Conservation (phyloP, 2,797 vertebrate species). For the Poecilia picta region DNA sequence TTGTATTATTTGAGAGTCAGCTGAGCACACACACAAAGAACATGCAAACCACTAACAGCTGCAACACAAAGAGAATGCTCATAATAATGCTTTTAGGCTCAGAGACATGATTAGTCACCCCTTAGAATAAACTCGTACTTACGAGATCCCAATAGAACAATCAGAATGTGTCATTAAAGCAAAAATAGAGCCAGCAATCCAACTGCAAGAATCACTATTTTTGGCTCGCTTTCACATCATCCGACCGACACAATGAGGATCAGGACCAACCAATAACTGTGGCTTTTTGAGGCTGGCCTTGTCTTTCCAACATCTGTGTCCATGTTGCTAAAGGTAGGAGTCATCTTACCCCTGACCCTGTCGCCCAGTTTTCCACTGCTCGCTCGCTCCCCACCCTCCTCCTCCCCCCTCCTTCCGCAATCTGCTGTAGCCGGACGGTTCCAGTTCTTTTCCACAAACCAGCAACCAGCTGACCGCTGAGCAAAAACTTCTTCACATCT, state of each 20-base stretch:
- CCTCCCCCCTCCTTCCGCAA: neutral
- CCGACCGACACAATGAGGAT: conserved; percentile 36
- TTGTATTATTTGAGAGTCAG: conserved; percentile 5
- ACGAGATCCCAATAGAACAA: conserved; percentile 55
- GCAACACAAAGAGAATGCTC: conserved; percentile 29
- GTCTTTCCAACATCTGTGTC: conserved; percentile 46
- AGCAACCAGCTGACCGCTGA: conserved; percentile 35
- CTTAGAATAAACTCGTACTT: conserved; percentile 63
- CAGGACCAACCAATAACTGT: conserved; percentile 45
- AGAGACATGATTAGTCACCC: conserved; percentile 62
- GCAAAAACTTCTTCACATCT: neutral
- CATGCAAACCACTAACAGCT: conserved; percentile 42
- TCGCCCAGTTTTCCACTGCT: conserved; percentile 35
- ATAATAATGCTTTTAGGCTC: conserved; percentile 41
- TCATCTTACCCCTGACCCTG: conserved; percentile 64
- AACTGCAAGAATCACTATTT: conserved; percentile 10
- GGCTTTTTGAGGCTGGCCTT: conserved; percentile 39
- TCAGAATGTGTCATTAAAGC: conserved; percentile 41
- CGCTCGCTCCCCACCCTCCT: conserved; percentile 10
- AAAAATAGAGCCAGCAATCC: conserved; percentile 31
- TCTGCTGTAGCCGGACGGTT: conserved; percentile 40
- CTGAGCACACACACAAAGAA: neutral
- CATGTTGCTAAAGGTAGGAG: conserved; percentile 43
- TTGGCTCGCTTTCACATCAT: conserved; percentile 33
- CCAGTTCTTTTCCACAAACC: conserved; percentile 54